Evolutionary conservation across 2,113 vertebrate species (phyloP), one percentile per base, ranked within the genome.

Genomic region (Myrmecophaga tridactyla): DNA sequence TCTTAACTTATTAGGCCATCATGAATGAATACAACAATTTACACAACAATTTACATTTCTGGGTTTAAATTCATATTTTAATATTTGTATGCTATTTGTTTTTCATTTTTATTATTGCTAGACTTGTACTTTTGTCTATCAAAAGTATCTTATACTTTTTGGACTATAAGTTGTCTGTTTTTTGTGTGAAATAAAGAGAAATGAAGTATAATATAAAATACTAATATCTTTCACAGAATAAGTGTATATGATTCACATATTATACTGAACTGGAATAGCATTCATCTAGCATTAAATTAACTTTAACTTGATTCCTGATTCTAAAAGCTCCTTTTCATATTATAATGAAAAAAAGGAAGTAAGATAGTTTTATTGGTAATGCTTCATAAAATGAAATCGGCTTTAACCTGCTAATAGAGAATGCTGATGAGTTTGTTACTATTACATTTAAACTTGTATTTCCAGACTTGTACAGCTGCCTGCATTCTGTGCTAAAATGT

Each of bases 261-360:
- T 60, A 5, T 48, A 78, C 69, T 60, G 53, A 25, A 23, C 67
- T n/a, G 25, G 39, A 75, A 41, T 75, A 48, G 46, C 46, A 9
- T 77, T 90, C 46, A n/a, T 76, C 36, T 77, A 77, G 53, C 56
- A 92, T 92, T 94, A 73, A 92, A 89, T 78, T 4, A 92, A 70
- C 39, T 18, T 83, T 87, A 67, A 87, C 29, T 63, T 83, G 20
- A 17, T n/a, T 77, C 29, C n/a, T 51, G 39, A 67, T 25, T 78
- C 36, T 60, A 25, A 73, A 94, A 80, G 12, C 29, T n/a, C 31
- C 7, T 84, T 94, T 81, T 34, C 12, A 67, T 46, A 27, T 41
- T 62, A 60, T 53, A 87, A 62, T 78, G 48, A 69, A 84, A 89
- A 58, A 48, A 91, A 70, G 65, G 20, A 89, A 34, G 85, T 25